A percentile compares a stretch with the other conserved stretches of the same genome.
phyloP scores from a whole-genome alignment of 2,113 vertebrate genomes.

The Xyrauchen texanus region DNA sequence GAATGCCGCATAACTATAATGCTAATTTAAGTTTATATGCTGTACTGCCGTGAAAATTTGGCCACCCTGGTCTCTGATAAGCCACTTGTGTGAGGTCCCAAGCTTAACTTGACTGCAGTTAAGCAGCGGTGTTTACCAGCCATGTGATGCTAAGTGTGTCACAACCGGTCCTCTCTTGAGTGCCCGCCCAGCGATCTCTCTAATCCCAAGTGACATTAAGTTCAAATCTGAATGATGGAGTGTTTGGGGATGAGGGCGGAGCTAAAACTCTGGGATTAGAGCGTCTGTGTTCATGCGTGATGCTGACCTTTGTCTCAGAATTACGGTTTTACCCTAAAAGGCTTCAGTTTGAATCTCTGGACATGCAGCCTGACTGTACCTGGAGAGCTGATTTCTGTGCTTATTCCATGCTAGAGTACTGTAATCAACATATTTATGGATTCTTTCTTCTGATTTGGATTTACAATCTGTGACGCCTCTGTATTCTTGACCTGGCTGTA shows the following conservation, averaged over 20 bases:
- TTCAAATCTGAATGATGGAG: slow-evolving; percentile 39
- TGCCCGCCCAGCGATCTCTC: slow-evolving; percentile 25
- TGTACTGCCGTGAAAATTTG: slow-evolving; percentile 3
- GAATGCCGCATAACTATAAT: too few species aligned
- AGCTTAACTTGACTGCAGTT: not conserved
- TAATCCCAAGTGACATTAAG: slow-evolving; percentile 53
- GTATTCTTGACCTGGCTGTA: not conserved
- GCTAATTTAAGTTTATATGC: not conserved
- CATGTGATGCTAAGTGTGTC: slow-evolving; percentile 9
- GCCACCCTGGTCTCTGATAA: slow-evolving; percentile 13
- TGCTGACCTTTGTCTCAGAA: slow-evolving; percentile 36
- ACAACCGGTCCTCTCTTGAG: not conserved
- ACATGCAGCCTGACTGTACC: not conserved
- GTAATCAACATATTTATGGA: not conserved
- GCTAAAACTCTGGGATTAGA: slow-evolving; percentile 41
- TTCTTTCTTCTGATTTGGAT: slow-evolving; percentile 5
- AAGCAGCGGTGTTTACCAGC: not conserved
- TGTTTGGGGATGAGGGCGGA: slow-evolving; percentile 22
- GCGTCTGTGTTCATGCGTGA: slow-evolving; percentile 26
- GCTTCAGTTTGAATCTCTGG: not conserved
- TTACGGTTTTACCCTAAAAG: not conserved
- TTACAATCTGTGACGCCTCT: not conserved
- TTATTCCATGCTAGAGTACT: too few species aligned
- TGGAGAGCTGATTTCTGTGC: not conserved
- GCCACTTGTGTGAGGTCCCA: slow-evolving; percentile 15